Conservation (phyloP, 2,797 vertebrate genomes). For the Loris lydekkerianus region DNA sequence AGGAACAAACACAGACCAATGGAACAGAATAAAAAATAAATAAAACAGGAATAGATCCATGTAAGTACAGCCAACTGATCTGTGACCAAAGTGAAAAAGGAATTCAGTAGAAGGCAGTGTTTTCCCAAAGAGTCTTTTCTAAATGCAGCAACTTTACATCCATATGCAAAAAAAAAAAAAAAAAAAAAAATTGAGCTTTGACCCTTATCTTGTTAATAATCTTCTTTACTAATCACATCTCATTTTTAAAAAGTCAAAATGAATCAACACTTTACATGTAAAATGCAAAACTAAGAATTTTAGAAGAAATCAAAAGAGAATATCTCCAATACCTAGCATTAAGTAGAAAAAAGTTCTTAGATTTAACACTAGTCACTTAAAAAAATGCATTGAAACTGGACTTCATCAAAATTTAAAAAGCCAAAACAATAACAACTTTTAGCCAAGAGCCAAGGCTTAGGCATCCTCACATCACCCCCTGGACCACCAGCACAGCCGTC, state of each 20-base stretch:
- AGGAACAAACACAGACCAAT: background rate
- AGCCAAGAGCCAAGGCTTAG: background rate
- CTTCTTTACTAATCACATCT: background rate
- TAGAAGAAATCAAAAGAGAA: background rate
- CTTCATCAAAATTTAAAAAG: background rate
- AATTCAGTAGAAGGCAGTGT: background rate
- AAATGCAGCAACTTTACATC: background rate
- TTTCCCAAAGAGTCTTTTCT: background rate
- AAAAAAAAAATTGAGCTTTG: background rate
- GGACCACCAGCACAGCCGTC: background rate
- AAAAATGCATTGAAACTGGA: background rate
- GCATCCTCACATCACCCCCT: background rate
- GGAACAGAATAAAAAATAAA: background rate
- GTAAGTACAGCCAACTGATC: background rate
- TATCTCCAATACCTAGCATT: background rate
- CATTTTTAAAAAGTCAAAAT: background rate
- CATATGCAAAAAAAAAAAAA: background rate
- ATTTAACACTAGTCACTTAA: background rate
- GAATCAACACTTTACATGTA: background rate
- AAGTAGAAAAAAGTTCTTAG: background rate
- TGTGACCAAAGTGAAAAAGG: background rate
- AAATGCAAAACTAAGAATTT: slow-evolving; percentile 36
- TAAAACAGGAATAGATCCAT: background rate
- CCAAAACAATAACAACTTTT: background rate
- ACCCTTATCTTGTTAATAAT: background rate